Conservation (phyloP, 2,797 vertebrate species). For the Protonibea diacanthus region DNA sequence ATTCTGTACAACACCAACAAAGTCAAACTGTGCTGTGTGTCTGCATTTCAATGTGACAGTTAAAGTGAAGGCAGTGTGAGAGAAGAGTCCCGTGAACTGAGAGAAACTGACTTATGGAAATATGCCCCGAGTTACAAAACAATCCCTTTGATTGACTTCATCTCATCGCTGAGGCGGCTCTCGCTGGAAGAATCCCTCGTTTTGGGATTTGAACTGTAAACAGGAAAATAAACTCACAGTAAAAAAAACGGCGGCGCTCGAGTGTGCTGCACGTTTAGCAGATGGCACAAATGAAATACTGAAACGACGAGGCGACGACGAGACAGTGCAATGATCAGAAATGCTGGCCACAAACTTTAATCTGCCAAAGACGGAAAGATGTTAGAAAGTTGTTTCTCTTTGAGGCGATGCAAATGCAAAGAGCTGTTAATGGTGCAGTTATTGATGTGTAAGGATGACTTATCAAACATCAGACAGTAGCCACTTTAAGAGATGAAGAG, state of each 20-base stretch:
- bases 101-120: not conserved
- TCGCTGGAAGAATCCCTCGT: not conserved
- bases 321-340: not conserved
- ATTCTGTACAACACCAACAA: slow-evolving; percentile 43
- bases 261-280: not conserved
- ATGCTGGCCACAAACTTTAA: not conserved
- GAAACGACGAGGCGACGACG: not conserved
- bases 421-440: not conserved
- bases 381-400: not conserved
- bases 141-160: not conserved
- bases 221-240: not conserved
- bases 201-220: not conserved
- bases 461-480: not conserved
- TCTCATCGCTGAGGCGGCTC: not conserved
- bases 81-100: slow-evolving; percentile 3
- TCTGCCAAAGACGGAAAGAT: not conserved
- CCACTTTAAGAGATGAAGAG: not conserved
- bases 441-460: not conserved
- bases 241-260: not conserved
- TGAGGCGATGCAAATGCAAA: not conserved
- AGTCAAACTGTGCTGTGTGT: slow-evolving; percentile 11
- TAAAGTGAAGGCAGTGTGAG: slow-evolving; percentile 60
- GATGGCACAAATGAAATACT: not conserved
- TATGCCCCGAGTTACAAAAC: not conserved
- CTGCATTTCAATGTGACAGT: slow-evolving; percentile 35